Percentiles rank a stretch among this genome's conserved stretches.
These are phyloP conservation scores for Anoplopoma fimbria DNA, from an alignment of 2,113 vertebrate genomes.

Conservation along the genomic window DNA sequence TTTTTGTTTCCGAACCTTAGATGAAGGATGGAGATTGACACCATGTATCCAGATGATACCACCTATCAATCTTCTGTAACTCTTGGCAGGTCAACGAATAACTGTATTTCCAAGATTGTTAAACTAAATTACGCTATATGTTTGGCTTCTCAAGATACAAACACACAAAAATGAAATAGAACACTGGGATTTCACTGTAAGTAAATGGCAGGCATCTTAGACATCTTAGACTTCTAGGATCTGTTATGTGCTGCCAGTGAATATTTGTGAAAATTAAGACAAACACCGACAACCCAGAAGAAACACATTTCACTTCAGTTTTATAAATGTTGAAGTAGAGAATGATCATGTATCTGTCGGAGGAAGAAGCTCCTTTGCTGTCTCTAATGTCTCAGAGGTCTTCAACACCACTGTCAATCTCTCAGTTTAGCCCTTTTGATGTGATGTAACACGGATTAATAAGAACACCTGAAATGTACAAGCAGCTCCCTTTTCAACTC, in stretches of 20 bases:
- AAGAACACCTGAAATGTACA: constrained; percentile 32
- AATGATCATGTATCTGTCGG: constrained; percentile 6
- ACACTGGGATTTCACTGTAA: background rate
- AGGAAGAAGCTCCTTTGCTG: background rate
- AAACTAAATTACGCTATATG: background rate
- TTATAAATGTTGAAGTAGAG: constrained; percentile 7
- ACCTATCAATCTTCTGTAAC: background rate
- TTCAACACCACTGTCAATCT: constrained; percentile 19
- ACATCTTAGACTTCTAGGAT: background rate
- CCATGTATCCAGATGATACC: background rate
- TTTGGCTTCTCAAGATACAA: background rate
- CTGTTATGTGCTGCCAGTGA: background rate
- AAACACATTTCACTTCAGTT: constrained; percentile 1
- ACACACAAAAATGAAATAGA: background rate
- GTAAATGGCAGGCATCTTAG: background rate
- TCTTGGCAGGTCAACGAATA: background rate
- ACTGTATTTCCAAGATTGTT: background rate
- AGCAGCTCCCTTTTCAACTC: constrained; percentile 23
- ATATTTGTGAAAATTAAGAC: constrained; percentile 13
- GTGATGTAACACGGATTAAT: constrained; percentile 41
- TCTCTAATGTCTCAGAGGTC: constrained; percentile 30
- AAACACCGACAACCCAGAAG: background rate
- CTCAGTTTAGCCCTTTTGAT: constrained; percentile 29
- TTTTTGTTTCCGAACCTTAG: no score
- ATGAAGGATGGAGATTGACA: no score